phyloP scores from a whole-genome alignment of 2,888 invertebrate genomes.

The Xestoiulus laeticollis region DNA sequence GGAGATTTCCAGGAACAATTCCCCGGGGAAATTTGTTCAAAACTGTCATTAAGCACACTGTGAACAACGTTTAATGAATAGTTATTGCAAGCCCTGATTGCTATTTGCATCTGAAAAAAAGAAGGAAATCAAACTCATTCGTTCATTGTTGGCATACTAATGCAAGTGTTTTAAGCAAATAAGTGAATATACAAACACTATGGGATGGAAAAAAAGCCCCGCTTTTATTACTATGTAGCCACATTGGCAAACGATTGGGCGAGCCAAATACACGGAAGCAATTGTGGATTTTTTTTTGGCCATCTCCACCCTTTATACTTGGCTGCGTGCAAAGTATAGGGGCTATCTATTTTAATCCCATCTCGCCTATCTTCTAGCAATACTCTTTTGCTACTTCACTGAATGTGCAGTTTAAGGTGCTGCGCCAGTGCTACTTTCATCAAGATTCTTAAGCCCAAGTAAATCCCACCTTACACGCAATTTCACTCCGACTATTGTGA shows the following conservation, averaged over 20 bases:
- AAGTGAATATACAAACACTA: not conserved
- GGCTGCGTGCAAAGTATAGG: constrained; percentile 26
- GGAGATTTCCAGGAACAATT: not conserved
- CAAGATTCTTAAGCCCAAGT: constrained; percentile 26
- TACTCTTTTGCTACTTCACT: constrained; percentile 26
- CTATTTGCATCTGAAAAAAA: not conserved
- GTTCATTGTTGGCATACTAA: constrained; percentile 26
- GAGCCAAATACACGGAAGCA: not conserved
- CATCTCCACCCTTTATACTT: constrained; percentile 11
- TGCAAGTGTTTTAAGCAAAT: not conserved
- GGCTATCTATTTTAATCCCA: constrained; percentile 26
- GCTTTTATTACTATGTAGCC: not conserved
- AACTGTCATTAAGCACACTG: not conserved
- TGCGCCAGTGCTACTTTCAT: not conserved
- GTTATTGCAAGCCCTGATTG: not conserved
- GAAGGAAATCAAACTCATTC: not conserved
- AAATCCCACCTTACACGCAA: constrained; percentile 26
- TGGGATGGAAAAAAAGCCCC: not conserved
- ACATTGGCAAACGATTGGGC: constrained; percentile 10
- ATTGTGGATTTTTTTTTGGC: constrained; percentile 1
- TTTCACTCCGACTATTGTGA: constrained; percentile 12
- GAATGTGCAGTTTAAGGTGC: constrained; percentile 14
- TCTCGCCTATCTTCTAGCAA: constrained; percentile 16
- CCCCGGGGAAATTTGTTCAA: not conserved
- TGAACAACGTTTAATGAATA: constrained; percentile 20